phyloP scores from a whole-genome alignment of 1,140 invertebrate genomes.

The Formica exsecta region DNA sequence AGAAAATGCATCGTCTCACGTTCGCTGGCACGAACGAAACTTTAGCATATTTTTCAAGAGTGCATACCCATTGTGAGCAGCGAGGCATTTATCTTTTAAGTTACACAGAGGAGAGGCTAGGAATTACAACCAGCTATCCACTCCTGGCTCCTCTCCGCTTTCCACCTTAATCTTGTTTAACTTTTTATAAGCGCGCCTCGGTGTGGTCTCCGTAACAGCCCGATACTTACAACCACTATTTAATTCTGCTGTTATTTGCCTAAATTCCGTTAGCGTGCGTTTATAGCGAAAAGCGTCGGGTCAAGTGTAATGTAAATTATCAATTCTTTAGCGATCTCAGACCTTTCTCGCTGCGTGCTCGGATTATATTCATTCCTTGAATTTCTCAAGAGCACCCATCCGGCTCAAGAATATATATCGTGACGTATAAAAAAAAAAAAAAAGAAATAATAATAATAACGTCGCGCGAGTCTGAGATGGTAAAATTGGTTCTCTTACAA shows the following conservation, averaged over 20 bases:
- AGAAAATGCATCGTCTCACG: constrained; percentile 12
- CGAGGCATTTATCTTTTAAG: constrained; percentile 52
- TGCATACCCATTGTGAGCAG: constrained; percentile 36
- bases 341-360: background rate
- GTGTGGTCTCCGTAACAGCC: constrained; percentile 18
- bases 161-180: constrained; percentile 60
- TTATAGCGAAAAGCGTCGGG: background rate
- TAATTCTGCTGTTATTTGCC: constrained; percentile 40
- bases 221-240: constrained; percentile 47
- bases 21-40: constrained; percentile 9
- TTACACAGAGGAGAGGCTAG: constrained; percentile 32
- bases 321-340: background rate
- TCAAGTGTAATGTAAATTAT: constrained; percentile 29
- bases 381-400: constrained; percentile 19
- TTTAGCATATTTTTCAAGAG: constrained; percentile 49
- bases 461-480: background rate
- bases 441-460: background rate
- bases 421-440: background rate
- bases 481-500: constrained; percentile 46
- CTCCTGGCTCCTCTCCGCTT: constrained; percentile 30
- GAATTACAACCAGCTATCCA: constrained; percentile 56
- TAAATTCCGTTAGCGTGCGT: constrained; percentile 52
- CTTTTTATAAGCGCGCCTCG: constrained; percentile 44
- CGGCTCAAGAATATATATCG: background rate
- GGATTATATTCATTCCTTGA: background rate